These are phyloP conservation scores for Chrysolina haemoptera DNA, from an alignment of 2,888 invertebrate genomes.

Conservation along the genomic window DNA sequence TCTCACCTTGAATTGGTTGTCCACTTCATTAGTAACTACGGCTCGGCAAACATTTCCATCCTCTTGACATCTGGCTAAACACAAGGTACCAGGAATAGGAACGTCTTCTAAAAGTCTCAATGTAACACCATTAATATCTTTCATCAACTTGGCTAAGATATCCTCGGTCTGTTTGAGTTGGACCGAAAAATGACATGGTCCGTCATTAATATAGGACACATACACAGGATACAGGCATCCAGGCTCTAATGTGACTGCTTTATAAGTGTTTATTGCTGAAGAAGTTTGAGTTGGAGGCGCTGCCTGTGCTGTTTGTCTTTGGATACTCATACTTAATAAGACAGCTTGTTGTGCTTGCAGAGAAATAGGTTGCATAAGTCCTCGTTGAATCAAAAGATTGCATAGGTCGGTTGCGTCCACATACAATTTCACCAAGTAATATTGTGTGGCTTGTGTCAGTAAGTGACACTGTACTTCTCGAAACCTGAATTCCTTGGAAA, in stretches of 20 bases:
- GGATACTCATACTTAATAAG: conserved; percentile 65
- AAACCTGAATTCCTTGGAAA: conserved; percentile 68
- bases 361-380: conserved; percentile 70
- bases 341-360: conserved; percentile 71
- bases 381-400: conserved; percentile 69
- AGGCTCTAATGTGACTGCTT: conserved; percentile 72
- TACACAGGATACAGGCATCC: conserved; percentile 78
- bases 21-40: conserved; percentile 81
- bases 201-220: conserved; percentile 85
- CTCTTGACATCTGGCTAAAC: conserved; percentile 80
- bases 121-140: conserved; percentile 77
- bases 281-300: background rate
- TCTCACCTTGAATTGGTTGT: conserved; percentile 77
- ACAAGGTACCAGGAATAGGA: conserved; percentile 83
- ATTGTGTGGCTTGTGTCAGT: conserved; percentile 64
- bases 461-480: conserved; percentile 65
- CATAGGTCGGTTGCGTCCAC: conserved; percentile 69
- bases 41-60: conserved; percentile 83
- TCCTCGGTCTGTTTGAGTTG: conserved; percentile 77
- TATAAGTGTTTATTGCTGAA: conserved; percentile 68
- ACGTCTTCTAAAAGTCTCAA: conserved; percentile 77
- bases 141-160: conserved; percentile 79
- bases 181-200: conserved; percentile 84
- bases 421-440: conserved; percentile 67
- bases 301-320: conserved; percentile 59